These are phyloP conservation scores for Sporophila hypoxantha DNA, from an alignment of 2,113 vertebrate species.

Conservation along the genomic window DNA sequence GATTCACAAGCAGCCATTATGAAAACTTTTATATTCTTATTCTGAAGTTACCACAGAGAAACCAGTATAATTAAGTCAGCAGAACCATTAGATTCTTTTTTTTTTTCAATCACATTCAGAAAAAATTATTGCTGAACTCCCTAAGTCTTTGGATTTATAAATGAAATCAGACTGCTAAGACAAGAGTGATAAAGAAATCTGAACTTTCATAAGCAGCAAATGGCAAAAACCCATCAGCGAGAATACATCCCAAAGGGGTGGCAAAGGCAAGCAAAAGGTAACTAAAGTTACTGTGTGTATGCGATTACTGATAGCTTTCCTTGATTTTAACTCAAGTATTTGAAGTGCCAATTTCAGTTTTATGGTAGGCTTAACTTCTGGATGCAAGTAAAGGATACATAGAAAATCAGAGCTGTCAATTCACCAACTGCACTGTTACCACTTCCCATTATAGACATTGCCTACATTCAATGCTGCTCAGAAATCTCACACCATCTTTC, in stretches of 20 bases:
- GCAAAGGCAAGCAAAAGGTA: not conserved
- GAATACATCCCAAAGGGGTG: not conserved
- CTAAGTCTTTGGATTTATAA: not conserved
- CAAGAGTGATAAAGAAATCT: not conserved
- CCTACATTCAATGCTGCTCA: not conserved
- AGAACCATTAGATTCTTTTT: not conserved
- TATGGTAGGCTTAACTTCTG: constrained; percentile 1
- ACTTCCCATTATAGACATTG: not conserved
- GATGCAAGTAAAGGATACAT: not conserved
- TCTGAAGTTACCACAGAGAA: not conserved
- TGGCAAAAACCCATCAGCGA: not conserved
- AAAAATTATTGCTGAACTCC: not conserved
- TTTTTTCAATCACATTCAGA: not conserved
- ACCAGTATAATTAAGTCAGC: not conserved
- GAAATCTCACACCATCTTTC: constrained; percentile 16
- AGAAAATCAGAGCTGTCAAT: constrained; percentile 18
- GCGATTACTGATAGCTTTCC: not conserved
- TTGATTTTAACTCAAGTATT: not conserved
- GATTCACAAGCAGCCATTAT: not conserved
- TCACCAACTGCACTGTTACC: constrained; percentile 18
- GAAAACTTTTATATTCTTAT: not conserved
- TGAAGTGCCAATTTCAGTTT: not conserved
- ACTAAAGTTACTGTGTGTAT: not conserved
- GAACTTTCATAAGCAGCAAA: not conserved
- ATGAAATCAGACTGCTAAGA: not conserved